Base-by-base conservation (phyloP, 2,113 vertebrate species). In the Percopsis transmontana region DNA sequence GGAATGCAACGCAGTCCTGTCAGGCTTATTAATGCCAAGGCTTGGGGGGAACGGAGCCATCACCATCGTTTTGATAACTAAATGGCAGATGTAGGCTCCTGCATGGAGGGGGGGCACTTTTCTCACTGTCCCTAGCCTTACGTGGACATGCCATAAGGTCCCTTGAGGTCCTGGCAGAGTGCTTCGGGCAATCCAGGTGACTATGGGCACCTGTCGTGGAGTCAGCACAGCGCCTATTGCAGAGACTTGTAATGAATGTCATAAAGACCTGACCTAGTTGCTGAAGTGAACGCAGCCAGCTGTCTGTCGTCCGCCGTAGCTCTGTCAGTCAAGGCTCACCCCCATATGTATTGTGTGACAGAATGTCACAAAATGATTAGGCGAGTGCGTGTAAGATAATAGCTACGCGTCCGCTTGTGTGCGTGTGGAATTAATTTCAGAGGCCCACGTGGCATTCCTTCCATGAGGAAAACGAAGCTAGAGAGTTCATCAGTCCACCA, bases 1-100 rank as follows among this genome's bases (percentile, higher is more conserved):
- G 77, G 81, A 81, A 72, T 74, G 79, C 39, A 75, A 80, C 79
- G 72, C 33, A 79, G 79, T 72, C 72, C 88, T 81, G 81, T 85
- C 86, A 73, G 40, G 14, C 74, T 89, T 82, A 89, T 90, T 88
- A 87, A 88, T 85, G 77, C 79, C 80, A 72, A 45, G 42, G 56
- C 63, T 68, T 69, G 63, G n/a, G 64, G 57, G 61, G 59, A 70
- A 53, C 71, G 72, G 62, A 71, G 68, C 57, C 71, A 72, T 77
- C 69, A 61, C 75, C 66, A 70, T 66, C 79, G 10, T 24, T 47
- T n/a, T n/a, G 15, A 73, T 69, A 52, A 74, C 65, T 81, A 87
- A 85, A 83, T 27, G 70, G 58, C 58, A 78, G 53, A 64, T 10
- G 19, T 54, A 40, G 54, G 66, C 70, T 70, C 52, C 69, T 81